Base-by-base conservation (phyloP, 2,888 invertebrate genomes). In the Catocala fraxini region DNA sequence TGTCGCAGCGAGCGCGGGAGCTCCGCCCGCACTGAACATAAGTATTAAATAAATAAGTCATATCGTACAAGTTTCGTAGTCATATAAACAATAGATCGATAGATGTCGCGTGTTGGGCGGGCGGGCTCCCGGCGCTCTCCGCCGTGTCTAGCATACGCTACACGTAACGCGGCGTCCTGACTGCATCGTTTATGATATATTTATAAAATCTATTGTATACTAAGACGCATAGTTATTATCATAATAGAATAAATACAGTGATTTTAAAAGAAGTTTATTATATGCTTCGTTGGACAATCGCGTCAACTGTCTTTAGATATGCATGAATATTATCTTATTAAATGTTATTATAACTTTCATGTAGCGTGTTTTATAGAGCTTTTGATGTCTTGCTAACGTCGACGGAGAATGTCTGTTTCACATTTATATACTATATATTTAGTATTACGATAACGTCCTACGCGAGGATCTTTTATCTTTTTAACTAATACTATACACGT, bases 31-130 rank as follows among this genome's bases (percentile, higher is more conserved):
- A 72, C 48, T 77, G 70, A 75, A 81, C 82, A 80, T 83, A 80
- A 81, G 73, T 85, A 82, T 83, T 79, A 77, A 68, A 70, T 79
- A 77, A 68, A 68, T 84, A 85, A 88, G 86, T 86, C 77, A 82
- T 82, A 82, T 85, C 83, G 89, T 88, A 87, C 88, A 89, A 89
- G 77, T 78, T 74, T 77, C 63, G 73, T 87, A 84, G 87, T 87
- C 85, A 83, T 79, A 73, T 79, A 77, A 68, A 75, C 68, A 64
- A 73, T 78, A 78, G 74, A 76, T 71, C 63, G 67, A 64, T 65
- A 61, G 59, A 57, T 48, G 51, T 64, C 51, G 63, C 52, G 48
- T 63, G 42, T 46, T 15, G 9, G 57, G 60, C 68, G 65, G 65
- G 34, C 51, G 59, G 42, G 62, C 51, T 15, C 11, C 9, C 47